Conservation (phyloP, 2,113 vertebrate genomes). For the Hippocampus barbouri region DNA sequence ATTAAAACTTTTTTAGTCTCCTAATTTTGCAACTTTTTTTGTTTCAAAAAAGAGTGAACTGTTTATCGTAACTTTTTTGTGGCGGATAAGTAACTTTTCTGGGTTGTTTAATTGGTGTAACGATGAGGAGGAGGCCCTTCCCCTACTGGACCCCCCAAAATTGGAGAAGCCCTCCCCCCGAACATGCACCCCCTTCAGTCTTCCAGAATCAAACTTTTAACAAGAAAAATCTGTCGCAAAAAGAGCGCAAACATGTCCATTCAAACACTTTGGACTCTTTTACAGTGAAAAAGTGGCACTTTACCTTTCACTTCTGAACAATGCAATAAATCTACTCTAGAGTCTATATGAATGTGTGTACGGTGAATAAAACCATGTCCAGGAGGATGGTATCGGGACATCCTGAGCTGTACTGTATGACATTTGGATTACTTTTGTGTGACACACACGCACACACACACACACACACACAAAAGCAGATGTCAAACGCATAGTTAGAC, state of each 20-base stretch:
- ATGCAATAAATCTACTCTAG: not conserved
- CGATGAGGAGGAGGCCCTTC: not conserved
- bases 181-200: constrained; percentile 32
- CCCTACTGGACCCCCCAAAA: not conserved
- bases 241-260: not conserved
- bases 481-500: not conserved
- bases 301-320: not conserved
- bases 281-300: not conserved
- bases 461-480: too few relatives aligned
- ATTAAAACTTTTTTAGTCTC: too few relatives aligned
- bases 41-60: too few relatives aligned
- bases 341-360: too few relatives aligned
- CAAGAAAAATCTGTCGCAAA: not conserved
- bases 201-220: not conserved
- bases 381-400: too few relatives aligned
- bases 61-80: too few relatives aligned
- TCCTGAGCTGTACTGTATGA: too few relatives aligned
- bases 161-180: constrained; percentile 1
- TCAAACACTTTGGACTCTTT: not conserved
- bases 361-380: too few relatives aligned
- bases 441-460: too few relatives aligned
- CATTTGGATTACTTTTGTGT: too few relatives aligned
- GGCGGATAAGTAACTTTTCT: not conserved
- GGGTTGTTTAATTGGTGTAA: not conserved
- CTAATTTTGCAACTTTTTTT: too few relatives aligned